phyloP scores from a whole-genome alignment of 2,888 invertebrate species.

The Drosophila lutescens region DNA sequence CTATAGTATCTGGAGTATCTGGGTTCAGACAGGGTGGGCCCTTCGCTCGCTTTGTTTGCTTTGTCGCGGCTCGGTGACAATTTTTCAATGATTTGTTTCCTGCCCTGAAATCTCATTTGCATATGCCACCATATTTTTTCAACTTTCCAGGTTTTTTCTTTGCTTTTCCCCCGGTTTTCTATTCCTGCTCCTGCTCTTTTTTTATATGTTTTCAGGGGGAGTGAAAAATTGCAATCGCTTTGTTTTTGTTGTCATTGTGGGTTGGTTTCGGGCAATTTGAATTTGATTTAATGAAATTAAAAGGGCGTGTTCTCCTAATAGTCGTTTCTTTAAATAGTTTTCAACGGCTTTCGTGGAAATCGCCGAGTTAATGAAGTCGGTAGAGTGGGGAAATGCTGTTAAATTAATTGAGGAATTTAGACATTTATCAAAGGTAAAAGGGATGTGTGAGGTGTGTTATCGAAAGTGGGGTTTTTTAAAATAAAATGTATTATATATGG shows the following conservation, averaged over 20 bases:
- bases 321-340: conserved; percentile 36
- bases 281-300: conserved; percentile 61
- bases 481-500: no score
- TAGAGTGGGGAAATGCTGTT: conserved; percentile 3
- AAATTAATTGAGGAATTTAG: neutral
- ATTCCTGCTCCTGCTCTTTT: conserved; percentile 4
- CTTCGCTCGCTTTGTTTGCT: conserved; percentile 45
- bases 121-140: conserved; percentile 75
- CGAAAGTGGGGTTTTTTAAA: no score
- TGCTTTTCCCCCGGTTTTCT: neutral
- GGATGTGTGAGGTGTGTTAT: neutral
- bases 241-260: conserved; percentile 48
- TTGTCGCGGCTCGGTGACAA: conserved; percentile 75
- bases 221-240: conserved; percentile 56
- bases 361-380: conserved; percentile 36
- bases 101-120: conserved; percentile 72
- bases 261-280: conserved; percentile 38
- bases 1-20: neutral
- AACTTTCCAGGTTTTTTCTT: conserved; percentile 11
- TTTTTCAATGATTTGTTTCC: conserved; percentile 82
- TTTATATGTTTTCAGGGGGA: conserved; percentile 25
- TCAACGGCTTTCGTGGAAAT: conserved; percentile 13
- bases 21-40: conserved; percentile 41
- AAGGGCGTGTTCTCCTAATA: conserved; percentile 54
- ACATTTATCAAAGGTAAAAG: neutral